A percentile compares a stretch with the other conserved stretches of the same genome.
phyloP scores from a whole-genome alignment of 2,797 vertebrate genomes.

The Anguilla anguilla region DNA sequence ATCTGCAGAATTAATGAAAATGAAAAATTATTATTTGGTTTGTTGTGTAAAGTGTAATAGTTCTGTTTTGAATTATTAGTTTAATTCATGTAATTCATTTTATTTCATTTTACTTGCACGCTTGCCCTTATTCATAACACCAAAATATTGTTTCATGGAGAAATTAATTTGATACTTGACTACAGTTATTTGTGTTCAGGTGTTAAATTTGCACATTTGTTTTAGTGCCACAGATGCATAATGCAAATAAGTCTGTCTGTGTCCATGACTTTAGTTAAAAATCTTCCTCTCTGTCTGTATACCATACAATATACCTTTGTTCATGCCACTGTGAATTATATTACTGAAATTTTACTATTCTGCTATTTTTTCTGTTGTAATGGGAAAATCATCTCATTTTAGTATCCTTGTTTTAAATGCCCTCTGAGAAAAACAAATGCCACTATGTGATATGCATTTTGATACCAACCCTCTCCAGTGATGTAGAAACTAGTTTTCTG shows the following conservation, averaged over 20 bases:
- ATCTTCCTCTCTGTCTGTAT: not conserved
- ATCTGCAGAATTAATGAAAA: not conserved
- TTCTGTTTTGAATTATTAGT: not conserved
- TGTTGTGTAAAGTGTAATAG: not conserved
- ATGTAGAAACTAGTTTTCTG: constrained; percentile 68
- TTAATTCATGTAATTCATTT: not conserved
- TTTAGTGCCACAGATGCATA: not conserved
- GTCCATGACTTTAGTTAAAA: not conserved
- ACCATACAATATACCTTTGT: not conserved
- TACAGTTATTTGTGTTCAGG: not conserved
- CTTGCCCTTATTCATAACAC: not conserved
- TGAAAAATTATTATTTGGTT: not conserved
- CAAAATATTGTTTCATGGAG: not conserved
- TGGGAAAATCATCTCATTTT: not conserved
- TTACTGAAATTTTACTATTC: not conserved
- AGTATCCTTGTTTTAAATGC: not conserved
- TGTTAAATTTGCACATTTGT: not conserved
- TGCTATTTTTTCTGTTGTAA: not conserved
- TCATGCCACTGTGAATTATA: not conserved
- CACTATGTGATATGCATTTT: constrained; percentile 38
- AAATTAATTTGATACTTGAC: not conserved
- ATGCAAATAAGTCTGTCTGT: not conserved
- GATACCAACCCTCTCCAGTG: constrained; percentile 49
- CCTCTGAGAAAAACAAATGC: constrained; percentile 22
- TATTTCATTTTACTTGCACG: not conserved